These are phyloP conservation scores for Pocillopora grandis DNA, from an alignment of 92 coral and sea anemone genomes.

Conservation along the genomic window DNA sequence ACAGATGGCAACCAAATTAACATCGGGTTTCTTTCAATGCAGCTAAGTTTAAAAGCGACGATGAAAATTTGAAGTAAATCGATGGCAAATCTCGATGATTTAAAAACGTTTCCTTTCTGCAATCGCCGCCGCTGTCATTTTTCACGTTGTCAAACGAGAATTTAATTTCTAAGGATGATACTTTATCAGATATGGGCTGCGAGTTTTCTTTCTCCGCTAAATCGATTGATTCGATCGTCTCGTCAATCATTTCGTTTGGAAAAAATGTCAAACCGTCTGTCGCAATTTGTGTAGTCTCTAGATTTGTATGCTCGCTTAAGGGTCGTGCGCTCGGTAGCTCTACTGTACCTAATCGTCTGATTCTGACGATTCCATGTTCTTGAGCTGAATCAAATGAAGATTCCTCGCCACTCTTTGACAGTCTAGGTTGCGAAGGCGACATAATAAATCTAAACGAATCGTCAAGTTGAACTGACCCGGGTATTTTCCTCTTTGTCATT, in stretches of 20 bases:
- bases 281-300: not conserved
- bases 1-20: conserved; percentile 3
- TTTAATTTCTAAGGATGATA: not conserved
- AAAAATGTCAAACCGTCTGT: not conserved
- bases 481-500: not conserved
- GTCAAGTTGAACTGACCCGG: not conserved
- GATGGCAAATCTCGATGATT: not conserved
- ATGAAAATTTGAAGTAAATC: not conserved
- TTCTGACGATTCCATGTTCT: not conserved
- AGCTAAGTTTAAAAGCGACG: not conserved
- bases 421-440: conserved; percentile 18
- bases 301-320: not conserved
- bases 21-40: conserved; percentile 28
- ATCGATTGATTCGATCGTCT: not conserved
- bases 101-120: not conserved
- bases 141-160: not conserved
- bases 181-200: not conserved
- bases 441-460: not conserved
- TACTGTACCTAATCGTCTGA: conserved; percentile 28
- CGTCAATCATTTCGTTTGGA: not conserved
- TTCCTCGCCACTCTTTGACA: conserved; percentile 24
- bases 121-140: not conserved
- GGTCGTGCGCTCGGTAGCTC: not conserved
- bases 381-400: not conserved
- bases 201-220: not conserved